These are phyloP conservation scores for Mastigias papua DNA, from an alignment of 30 jellyfish, hydroid and myxozoan genomes.

Conservation along the genomic window DNA sequence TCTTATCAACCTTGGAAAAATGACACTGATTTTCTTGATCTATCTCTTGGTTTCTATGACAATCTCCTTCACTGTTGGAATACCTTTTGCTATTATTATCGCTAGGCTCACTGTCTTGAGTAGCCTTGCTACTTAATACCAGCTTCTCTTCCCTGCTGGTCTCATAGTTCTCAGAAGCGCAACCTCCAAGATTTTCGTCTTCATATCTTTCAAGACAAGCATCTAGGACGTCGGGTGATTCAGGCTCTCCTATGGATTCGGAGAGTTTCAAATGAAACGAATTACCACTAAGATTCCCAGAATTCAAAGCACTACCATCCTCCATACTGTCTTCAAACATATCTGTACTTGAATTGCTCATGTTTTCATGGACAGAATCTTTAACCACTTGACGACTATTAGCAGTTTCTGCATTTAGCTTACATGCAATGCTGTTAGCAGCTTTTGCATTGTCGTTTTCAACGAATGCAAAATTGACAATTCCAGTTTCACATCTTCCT, in stretches of 20 bases:
- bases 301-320: not conserved
- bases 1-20: not conserved
- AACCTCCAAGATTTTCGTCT: not conserved
- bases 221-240: slow-evolving; percentile 6
- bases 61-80: not conserved
- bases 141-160: not conserved
- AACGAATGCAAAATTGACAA: no score
- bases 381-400: not conserved
- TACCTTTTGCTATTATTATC: not conserved
- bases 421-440: no score
- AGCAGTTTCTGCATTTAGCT: not conserved
- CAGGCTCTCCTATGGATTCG: slow-evolving; percentile 15
- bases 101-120: not conserved
- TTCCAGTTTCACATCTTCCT: not conserved
- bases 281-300: not conserved
- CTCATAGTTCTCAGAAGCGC: not conserved
- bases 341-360: not conserved
- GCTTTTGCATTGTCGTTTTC: no score
- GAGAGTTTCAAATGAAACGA: slow-evolving; percentile 43
- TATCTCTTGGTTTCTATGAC: not conserved
- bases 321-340: slow-evolving; percentile 22
- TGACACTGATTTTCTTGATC: not conserved
- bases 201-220: not conserved
- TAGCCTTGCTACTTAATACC: not conserved
- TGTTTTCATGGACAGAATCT: not conserved